Evolutionary conservation across 1,140 invertebrate species (phyloP).

Genomic region (Chironomus striatipennis): DNA sequence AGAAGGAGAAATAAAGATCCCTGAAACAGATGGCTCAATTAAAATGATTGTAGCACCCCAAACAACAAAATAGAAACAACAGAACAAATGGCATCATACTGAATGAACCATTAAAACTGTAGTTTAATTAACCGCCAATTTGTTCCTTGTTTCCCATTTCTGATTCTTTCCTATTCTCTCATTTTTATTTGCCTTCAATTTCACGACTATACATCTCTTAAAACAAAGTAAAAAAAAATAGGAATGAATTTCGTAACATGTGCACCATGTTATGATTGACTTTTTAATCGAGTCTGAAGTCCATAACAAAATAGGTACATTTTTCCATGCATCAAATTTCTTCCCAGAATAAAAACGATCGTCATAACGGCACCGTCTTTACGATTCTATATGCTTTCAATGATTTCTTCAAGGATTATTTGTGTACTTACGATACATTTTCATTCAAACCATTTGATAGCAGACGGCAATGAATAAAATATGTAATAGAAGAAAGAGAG

Average conservation of each 20-base stretch:
- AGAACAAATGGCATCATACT: slow-evolving; percentile 7
- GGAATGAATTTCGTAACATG: background rate
- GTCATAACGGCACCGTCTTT: background rate
- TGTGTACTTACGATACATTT: no score
- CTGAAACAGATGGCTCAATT: slow-evolving; percentile 22
- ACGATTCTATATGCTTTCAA: background rate
- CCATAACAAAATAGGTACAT: background rate
- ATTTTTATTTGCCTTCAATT: background rate
- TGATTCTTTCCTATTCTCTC: background rate
- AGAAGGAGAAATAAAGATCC: background rate
- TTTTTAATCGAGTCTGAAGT: background rate
- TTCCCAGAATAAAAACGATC: no score
- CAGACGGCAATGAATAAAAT: slow-evolving; percentile 7
- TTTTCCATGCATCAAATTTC: no score
- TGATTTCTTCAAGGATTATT: no score
- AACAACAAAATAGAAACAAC: background rate
- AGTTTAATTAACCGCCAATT: slow-evolving; percentile 20
- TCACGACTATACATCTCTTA: background rate
- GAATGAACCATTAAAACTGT: slow-evolving; percentile 3
- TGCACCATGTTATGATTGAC: background rate
- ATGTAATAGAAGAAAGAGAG: background rate
- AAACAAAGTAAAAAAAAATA: no score
- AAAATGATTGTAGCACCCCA: slow-evolving; percentile 9
- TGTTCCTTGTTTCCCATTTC: background rate
- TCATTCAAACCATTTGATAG: background rate